Base-by-base conservation (phyloP, 2,113 vertebrate species). In the Lathamus discolor region DNA sequence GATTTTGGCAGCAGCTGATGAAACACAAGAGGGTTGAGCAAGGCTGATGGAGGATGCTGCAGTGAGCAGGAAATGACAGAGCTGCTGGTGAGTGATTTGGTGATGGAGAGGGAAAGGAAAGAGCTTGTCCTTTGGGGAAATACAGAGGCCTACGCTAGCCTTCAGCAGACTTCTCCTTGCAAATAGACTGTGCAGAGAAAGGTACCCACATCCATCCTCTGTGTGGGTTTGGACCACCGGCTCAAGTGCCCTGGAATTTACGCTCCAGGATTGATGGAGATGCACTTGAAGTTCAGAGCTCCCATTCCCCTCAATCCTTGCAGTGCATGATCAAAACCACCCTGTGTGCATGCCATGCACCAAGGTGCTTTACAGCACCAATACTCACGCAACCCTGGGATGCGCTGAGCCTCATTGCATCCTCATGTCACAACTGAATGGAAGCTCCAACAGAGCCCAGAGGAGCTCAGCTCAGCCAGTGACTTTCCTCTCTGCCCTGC, bases 351-450 rank as follows among this genome's bases (percentile, higher is more conserved):
- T 13, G 23, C 22, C 24, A 1, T 2, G 10, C 46, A 46, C 10
- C 28, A 3, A 0, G 5, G 7, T 1, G 12, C 29, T 63, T 41
- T 51, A 35, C 44, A 11, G 41, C 1, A 2, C 28, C 24, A 31
- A 27, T 0, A 4, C 15, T 39, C 46, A 17, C 59, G 46, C 35
- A 73, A 23, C 16, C 24, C 52, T 28, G 41, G 0, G 1, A 37
- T 51, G 54, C 48, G 18, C 48, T 1, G 9, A 67, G 35, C 33
- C 33, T 37, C 2, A 0, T 6, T 66, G 31, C 41, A 17, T 37
- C 73, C 70, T 62, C 23, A 12, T 24, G 22, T 44, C 41, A 29
- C 0, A 1, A 17, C 35, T 13, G 59, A 80, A 80, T 41, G 66
- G 70, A 78, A 85, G 17, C 37, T 64, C 24, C 19, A 18, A 4